Evolutionary conservation across 53 echinoderm and acorn worm genomes (phyloP).

Genomic region (Arbacia lixula): DNA sequence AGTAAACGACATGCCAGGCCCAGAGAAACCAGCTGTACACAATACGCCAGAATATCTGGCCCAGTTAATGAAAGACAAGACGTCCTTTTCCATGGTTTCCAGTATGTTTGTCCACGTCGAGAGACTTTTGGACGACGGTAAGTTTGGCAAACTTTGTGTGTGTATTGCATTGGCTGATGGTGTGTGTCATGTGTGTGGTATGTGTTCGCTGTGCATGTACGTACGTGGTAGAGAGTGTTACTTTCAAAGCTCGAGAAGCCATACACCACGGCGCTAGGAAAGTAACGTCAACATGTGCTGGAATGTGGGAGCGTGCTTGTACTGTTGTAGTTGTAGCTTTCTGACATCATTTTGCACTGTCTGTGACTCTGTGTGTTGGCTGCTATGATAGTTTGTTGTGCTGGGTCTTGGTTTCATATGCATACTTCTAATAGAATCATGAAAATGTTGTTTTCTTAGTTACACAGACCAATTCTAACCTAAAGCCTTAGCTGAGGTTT

Average conservation of each 20-base stretch:
- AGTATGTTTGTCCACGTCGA: conserved; percentile 95
- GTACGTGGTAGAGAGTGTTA: too few relatives aligned
- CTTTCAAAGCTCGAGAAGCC: conserved; percentile 18
- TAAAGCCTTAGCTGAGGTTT: too few relatives aligned
- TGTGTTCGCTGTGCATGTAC: conserved; percentile 11
- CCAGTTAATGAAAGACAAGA: conserved; percentile 95
- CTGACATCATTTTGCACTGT: neutral
- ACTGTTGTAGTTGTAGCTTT: conserved; percentile 41
- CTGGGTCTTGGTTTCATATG: too few relatives aligned
- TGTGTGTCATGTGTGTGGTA: neutral
- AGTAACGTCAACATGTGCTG: conserved; percentile 6
- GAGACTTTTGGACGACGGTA: conserved; percentile 97
- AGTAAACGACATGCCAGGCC: conserved; percentile 42
- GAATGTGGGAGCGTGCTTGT: conserved; percentile 2
- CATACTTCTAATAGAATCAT: too few relatives aligned
- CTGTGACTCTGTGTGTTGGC: too few relatives aligned
- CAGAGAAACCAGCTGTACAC: conserved; percentile 62
- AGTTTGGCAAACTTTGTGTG: too few relatives aligned
- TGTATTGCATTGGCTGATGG: too few relatives aligned
- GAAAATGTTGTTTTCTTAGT: too few relatives aligned
- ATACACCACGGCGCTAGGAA: conserved; percentile 1
- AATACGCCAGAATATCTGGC: conserved; percentile 94
- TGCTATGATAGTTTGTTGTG: too few relatives aligned
- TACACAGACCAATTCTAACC: too few relatives aligned
- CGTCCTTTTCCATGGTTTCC: conserved; percentile 71